Evolutionary conservation across 2,797 vertebrate species (phyloP), one percentile per base, ranked within the genome.

Genomic region (Sphenodon punctatus): DNA sequence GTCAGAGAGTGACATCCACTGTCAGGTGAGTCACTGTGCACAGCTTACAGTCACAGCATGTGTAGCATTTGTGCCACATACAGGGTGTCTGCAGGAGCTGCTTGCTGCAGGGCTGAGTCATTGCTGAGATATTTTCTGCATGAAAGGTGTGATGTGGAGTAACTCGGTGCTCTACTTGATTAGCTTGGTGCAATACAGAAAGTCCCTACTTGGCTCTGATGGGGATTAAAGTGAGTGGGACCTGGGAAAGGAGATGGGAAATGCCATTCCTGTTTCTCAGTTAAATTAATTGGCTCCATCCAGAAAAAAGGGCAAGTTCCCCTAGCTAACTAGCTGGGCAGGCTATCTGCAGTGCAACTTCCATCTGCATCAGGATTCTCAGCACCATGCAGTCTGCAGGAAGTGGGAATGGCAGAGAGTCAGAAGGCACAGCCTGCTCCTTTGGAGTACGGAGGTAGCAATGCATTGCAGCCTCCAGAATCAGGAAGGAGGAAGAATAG

Each of bases 371-470:
- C 4, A 43, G 20, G 41, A 32, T 0, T 2, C 12, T 0, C 27
- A 88, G n/a, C 38, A 20, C 30, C 32, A 55, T 58, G 41, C 49
- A 38, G 0, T 1, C 70, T 48, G 38, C 1, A 1, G 63, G 42
- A 80, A 0, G 2, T 11, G 46, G 30, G 63, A 49, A 30, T 39
- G 20, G 9, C 53, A 22, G 0, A 1, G 11, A 38, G 32, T 17
- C 6, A 75, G 61, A 53, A n/a, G 10, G 19, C 12, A 45, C 42
- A 58, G 20, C 25, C 67, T 58, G 8, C 15, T 39, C 8, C 17
- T 1, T 0, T 0, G 16, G 25, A n/a, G n/a, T n/a, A n/a, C n/a
- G 36, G 67, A 7, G 22, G 30, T 3, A 10, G n/a, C n/a, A n/a
- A n/a, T n/a, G 45, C n/a, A n/a, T n/a, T n/a, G 27, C 25, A 34